Conservation (phyloP, 2,797 vertebrate genomes). For the Pseudochromis fuscus region DNA sequence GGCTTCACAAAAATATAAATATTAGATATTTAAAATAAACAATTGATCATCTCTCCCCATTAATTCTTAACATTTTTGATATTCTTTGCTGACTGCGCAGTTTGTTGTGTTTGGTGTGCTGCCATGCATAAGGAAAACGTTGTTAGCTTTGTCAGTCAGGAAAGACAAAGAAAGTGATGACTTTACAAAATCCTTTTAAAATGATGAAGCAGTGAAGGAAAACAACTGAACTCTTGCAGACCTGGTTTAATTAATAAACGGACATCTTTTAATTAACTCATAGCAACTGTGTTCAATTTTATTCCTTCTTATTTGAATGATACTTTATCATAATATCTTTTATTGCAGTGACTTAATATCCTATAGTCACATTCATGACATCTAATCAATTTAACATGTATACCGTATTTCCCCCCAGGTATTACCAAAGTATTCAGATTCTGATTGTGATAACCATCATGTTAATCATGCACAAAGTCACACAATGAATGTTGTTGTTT, state of each 20-base stretch:
- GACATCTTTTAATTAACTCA: slow-evolving; percentile 8
- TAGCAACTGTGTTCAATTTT: background rate
- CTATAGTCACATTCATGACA: background rate
- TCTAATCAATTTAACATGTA: background rate
- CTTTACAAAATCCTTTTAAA: slow-evolving; percentile 32
- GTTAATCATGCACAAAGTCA: background rate
- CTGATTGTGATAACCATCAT: too few species aligned
- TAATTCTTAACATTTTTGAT: slow-evolving; percentile 79
- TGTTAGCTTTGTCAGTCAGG: slow-evolving; percentile 53
- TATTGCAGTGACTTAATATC: background rate
- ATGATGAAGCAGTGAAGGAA: slow-evolving; percentile 17
- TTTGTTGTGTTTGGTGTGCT: slow-evolving; percentile 73
- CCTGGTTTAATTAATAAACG: slow-evolving; percentile 8
- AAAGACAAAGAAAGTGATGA: slow-evolving; percentile 44
- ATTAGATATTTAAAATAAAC: slow-evolving; percentile 85
- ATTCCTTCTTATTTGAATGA: background rate
- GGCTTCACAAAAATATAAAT: slow-evolving; percentile 83
- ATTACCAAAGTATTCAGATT: too few species aligned
- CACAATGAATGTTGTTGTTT: background rate
- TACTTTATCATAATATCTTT: background rate
- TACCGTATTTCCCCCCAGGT: too few species aligned
- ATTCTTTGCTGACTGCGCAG: slow-evolving; percentile 73
- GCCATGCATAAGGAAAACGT: slow-evolving; percentile 56
- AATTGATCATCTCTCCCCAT: slow-evolving; percentile 84
- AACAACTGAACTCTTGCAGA: slow-evolving; percentile 10